A percentile compares a stretch with the other conserved stretches of the same genome.
Conservation (phyloP, 2,888 invertebrate species). For the Belgica antarctica region DNA sequence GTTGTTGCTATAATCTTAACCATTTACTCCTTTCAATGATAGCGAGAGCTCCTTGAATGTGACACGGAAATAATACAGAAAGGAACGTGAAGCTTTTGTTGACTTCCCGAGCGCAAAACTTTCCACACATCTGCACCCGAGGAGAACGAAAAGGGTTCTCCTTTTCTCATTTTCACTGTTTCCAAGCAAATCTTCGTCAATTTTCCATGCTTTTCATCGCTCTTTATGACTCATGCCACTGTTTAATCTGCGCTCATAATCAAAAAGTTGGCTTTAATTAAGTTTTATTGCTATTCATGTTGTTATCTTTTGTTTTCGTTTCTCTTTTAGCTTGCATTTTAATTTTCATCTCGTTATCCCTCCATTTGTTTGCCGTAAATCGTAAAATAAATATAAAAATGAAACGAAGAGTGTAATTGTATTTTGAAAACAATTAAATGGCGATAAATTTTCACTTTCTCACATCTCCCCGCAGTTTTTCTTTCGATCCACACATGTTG, state of each 20-base stretch:
- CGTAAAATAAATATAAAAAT: conserved; percentile 32
- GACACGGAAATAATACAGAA: no score
- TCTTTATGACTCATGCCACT: neutral
- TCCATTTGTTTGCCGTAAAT: conserved; percentile 24
- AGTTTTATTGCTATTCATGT: conserved; percentile 43
- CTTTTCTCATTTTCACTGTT: no score
- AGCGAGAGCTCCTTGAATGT: no score
- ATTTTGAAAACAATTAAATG: conserved; percentile 10
- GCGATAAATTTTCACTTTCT: conserved; percentile 8
- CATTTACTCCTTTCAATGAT: neutral
- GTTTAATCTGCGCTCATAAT: neutral
- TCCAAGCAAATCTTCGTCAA: no score
- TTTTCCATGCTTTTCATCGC: no score
- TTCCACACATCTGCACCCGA: no score
- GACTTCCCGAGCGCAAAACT: neutral
- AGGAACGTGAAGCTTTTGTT: neutral
- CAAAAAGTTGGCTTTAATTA: conserved; percentile 40
- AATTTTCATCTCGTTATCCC: conserved; percentile 13
- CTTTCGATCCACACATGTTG: neutral
- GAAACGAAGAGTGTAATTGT: conserved; percentile 22
- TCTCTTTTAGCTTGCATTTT: conserved; percentile 27
- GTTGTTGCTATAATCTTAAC: neutral
- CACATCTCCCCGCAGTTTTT: no score
- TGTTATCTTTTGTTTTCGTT: conserved; percentile 7
- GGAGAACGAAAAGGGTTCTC: no score